Percentiles rank a stretch among this genome's conserved stretches.
phyloP scores from a whole-genome alignment of 2,797 vertebrate species.

The Cyclopterus lumpus region DNA sequence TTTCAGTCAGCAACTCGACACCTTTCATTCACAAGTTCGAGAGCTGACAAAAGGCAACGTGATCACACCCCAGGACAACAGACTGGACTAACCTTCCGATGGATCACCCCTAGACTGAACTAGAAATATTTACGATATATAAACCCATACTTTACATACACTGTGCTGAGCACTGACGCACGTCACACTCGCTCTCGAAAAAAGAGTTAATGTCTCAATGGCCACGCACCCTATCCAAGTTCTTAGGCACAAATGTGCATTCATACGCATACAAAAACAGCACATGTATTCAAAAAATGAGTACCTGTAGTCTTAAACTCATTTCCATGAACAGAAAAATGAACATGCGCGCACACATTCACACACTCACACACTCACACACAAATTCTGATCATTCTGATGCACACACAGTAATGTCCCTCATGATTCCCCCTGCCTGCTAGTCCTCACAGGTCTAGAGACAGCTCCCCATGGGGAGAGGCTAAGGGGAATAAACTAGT shows the following conservation, averaged over 20 bases:
- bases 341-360: slow-evolving; percentile 51
- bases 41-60: slow-evolving; percentile 87
- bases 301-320: slow-evolving; percentile 82
- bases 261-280: slow-evolving; percentile 78
- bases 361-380: slow-evolving; percentile 12
- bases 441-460: slow-evolving; percentile 69
- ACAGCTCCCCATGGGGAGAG: slow-evolving; percentile 56
- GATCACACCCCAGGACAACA: slow-evolving; percentile 81
- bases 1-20: slow-evolving; percentile 83
- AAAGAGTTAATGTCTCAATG: slow-evolving; percentile 88
- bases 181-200: slow-evolving; percentile 75
- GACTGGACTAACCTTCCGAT: slow-evolving; percentile 77
- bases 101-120: slow-evolving; percentile 82
- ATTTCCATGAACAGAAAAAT: slow-evolving; percentile 79
- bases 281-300: slow-evolving; percentile 72
- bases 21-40: slow-evolving; percentile 86
- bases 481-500: slow-evolving; percentile 68
- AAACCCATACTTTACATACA: slow-evolving; percentile 78
- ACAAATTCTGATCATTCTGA: slow-evolving; percentile 54
- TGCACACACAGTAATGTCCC: slow-evolving; percentile 62
- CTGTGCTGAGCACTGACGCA: slow-evolving; percentile 81
- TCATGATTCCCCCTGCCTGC: slow-evolving; percentile 65
- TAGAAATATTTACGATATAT: slow-evolving; percentile 80
- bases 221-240: slow-evolving; percentile 85
- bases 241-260: slow-evolving; percentile 89